Percentiles rank a stretch among this genome's conserved stretches.
Conservation (phyloP, 2,113 vertebrate species). For the Rhinopomastus cyanomelas region DNA sequence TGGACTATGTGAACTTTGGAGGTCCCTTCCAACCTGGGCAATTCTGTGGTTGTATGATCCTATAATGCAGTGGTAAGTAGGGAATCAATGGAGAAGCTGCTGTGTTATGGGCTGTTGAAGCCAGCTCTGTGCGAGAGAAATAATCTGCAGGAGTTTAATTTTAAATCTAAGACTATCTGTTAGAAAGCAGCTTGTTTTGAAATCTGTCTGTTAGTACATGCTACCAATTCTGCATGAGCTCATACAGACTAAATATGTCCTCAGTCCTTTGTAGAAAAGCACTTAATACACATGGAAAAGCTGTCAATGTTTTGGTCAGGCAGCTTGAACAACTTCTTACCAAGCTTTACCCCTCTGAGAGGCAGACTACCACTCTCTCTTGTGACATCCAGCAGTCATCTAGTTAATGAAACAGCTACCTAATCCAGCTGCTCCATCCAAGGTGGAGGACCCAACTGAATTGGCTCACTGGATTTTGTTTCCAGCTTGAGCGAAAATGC, state of each 20-base stretch:
- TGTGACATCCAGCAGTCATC: background rate
- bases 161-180: background rate
- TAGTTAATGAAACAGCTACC: background rate
- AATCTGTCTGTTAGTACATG: background rate
- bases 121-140: background rate
- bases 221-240: background rate
- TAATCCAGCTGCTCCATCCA: background rate
- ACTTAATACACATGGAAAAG: background rate
- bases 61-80: background rate
- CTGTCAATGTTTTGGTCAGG: background rate
- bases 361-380: background rate
- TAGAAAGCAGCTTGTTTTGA: background rate
- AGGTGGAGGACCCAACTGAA: background rate
- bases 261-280: background rate
- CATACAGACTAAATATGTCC: background rate
- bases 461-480: background rate
- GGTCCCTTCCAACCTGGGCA: too few species aligned
- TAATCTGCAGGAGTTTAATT: background rate
- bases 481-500: background rate
- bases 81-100: background rate
- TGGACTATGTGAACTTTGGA: too few species aligned
- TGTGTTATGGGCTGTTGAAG: background rate
- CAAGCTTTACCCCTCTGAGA: background rate
- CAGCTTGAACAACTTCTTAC: background rate
- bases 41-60: too few species aligned